Evolutionary conservation across 2,797 vertebrate genomes (phyloP), one percentile per base, ranked within the genome.

Genomic region (Spinus pinus): DNA sequence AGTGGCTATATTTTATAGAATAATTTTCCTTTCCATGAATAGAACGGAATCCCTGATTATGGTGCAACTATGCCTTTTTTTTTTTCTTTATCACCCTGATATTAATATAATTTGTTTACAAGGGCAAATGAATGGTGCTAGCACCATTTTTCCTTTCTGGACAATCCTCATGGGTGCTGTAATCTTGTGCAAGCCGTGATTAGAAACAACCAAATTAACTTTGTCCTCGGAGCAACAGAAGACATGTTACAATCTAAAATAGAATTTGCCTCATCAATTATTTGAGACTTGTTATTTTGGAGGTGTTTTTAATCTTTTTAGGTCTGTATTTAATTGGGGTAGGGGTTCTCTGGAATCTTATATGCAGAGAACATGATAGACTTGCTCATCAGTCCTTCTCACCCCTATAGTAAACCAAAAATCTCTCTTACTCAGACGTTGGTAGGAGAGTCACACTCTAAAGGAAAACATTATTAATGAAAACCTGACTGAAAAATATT

Each of bases 291-390:
- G 12, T 3, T 14, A 56, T 41, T 41, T 6, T 10, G 2, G 9
- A 5, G 3, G 12, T 6, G 10, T 72, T 72, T 61, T 35, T 12
- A 25, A 21, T 14, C 6, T 30, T 62, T 84, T 42, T 14, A 35
- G 11, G 4, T 56, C 7, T 66, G 44, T 64, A 6, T 58, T 80
- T 64, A 47, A 53, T 39, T 10, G 56, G 11, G 3, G 5, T 46
- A 42, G 12, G 6, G 25, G 44, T 56, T 71, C 42, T 50, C 6
- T 27, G 39, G 20, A 7, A 23, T 42, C 4, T 41, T 58, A 39
- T 16, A 41, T 0, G 5, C 27, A 47, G 14, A 46, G 6, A 37
- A 54, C 1, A 2, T 22, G 27, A 70, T 0, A 50, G 15, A 50
- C 6, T 73, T 53, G 22, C 8, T 71, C 20, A 31, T 30, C 37